Base-by-base conservation (phyloP, 2,888 invertebrate genomes). In the Acrobasis consociella region DNA sequence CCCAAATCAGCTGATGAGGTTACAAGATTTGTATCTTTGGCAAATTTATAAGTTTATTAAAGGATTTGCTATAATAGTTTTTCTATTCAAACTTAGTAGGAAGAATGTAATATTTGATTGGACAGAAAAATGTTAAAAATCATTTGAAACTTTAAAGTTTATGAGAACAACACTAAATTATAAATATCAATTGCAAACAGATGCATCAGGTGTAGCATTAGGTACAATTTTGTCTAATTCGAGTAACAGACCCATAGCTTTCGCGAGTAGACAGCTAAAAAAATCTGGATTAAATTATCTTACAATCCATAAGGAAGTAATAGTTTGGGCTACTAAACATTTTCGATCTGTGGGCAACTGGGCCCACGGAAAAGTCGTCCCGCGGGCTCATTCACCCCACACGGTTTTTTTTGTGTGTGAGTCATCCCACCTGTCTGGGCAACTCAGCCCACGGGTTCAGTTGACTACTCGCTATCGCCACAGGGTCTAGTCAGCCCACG, bases 31-130 rank as follows among this genome's bases (percentile, higher is more conserved):
- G 51, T 51, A 9, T 9, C 51, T 51, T 51, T 51, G 2, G 17
- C 51, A 15, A 59, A 59, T 49, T 59, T 49, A n/a, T 59, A 59
- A 59, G 49, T 59, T 59, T 37, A 49, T 59, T n/a, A 49, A 49
- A 31, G n/a, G 37, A 2, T 59, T 59, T 31, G 59, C 59, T 0
- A n/a, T 13, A 7, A 59, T 59, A 31, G 59, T 22, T 13, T 49
- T 3, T n/a, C 59, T 49, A 9, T 37, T 49, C 37, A 31, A 22
- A 37, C 17, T 51, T 17, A 3, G 5, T 51, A 51, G 8, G 9
- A 51, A 51, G 2, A 17, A 51, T 51, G 17, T 59, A 2, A 13
- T 11, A 37, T 59, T 59, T 49, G 0, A 49, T 2, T 59, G 59
- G 59, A 59, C 49, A 8, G 10, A 49, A 31, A 5, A 59, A 13